Evolutionary conservation across 2,888 invertebrate genomes (phyloP).

Genomic region (Drosophila hamatofila): DNA sequence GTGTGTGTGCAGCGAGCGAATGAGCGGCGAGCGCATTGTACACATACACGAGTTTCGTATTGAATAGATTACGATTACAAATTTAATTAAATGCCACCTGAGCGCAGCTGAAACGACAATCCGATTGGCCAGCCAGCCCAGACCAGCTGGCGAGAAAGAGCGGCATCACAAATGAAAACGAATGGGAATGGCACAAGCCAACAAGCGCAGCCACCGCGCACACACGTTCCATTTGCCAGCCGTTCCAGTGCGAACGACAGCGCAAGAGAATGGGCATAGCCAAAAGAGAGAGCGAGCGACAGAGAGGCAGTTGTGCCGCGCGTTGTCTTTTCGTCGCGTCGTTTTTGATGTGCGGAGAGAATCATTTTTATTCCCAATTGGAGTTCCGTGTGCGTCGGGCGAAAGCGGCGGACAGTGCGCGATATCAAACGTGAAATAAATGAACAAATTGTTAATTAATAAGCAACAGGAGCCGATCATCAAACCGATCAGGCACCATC

Average conservation of each 20-base stretch:
- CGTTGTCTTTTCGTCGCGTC: constrained; percentile 46
- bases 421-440: constrained; percentile 55
- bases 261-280: not conserved
- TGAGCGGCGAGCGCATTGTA: constrained; percentile 61
- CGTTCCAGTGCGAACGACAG: constrained; percentile 26
- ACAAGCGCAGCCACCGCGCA: constrained; percentile 8
- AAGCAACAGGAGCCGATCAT: constrained; percentile 50
- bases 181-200: constrained; percentile 39
- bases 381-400: constrained; percentile 72
- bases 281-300: not conserved
- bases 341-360: constrained; percentile 61
- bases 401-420: constrained; percentile 63
- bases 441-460: constrained; percentile 62
- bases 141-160: constrained; percentile 39
- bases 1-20: constrained; percentile 57
- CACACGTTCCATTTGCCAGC: constrained; percentile 37
- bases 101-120: constrained; percentile 62
- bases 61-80: constrained; percentile 75
- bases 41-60: constrained; percentile 55
- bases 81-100: constrained; percentile 79
- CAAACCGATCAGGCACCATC: constrained; percentile 39
- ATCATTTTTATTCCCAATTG: constrained; percentile 67
- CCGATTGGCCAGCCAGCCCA: constrained; percentile 73
- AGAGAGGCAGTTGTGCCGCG: constrained; percentile 6
- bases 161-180: constrained; percentile 34